phyloP scores from a whole-genome alignment of 2,113 vertebrate genomes.

The Chaetodon auriga region DNA sequence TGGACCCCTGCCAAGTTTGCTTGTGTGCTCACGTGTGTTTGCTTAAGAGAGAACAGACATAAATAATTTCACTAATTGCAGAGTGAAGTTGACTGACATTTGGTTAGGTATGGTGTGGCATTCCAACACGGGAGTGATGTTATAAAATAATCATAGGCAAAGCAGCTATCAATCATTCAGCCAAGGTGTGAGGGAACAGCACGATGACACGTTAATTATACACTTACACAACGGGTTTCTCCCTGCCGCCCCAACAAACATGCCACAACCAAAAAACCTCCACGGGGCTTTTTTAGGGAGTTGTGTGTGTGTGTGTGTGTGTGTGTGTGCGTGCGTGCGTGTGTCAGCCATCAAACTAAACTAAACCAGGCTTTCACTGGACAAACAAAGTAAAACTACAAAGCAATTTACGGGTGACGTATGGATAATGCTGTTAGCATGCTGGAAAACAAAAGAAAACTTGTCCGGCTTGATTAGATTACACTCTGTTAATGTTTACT shows the following conservation, averaged over 20 bases:
- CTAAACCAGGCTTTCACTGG: conserved; percentile 1
- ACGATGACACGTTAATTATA: conserved; percentile 82
- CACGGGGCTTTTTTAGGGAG: conserved; percentile 57
- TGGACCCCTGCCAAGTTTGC: conserved; percentile 53
- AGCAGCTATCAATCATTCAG: conserved; percentile 77
- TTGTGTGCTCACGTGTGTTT: conserved; percentile 67
- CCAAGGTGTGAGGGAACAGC: conserved; percentile 68
- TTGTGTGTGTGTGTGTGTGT: conserved; percentile 3
- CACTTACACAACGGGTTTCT: conserved; percentile 79
- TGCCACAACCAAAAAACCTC: conserved; percentile 78
- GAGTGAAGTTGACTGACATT: conserved; percentile 79
- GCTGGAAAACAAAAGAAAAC: conserved; percentile 7
- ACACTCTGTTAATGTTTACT: conserved; percentile 36
- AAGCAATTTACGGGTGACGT: background rate
- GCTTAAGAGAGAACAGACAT: conserved; percentile 68
- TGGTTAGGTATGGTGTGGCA: conserved; percentile 64
- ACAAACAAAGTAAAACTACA: conserved; percentile 11
- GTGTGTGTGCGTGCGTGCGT: conserved; percentile 10
- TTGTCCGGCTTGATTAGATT: conserved; percentile 20
- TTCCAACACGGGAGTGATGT: conserved; percentile 75
- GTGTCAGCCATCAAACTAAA: conserved; percentile 15
- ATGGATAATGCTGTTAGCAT: background rate
- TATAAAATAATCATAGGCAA: conserved; percentile 84
- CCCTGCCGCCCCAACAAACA: conserved; percentile 73
- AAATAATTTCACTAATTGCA: conserved; percentile 81